These are phyloP conservation scores for Hipparchia semele DNA, from an alignment of 2,888 invertebrate species.

Conservation along the genomic window DNA sequence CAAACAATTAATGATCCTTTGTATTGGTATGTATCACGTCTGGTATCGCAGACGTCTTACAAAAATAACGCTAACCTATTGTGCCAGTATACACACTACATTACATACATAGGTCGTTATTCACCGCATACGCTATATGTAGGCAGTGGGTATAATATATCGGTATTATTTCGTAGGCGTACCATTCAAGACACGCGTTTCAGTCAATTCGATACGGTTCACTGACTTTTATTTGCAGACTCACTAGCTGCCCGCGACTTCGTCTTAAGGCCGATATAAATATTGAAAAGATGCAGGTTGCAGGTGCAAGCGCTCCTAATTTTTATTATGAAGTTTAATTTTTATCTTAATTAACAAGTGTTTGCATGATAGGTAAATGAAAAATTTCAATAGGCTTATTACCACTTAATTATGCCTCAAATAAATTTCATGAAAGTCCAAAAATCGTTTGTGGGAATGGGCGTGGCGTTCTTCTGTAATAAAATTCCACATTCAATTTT, in stretches of 20 bases:
- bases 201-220: constrained; percentile 27
- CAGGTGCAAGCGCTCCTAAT: no score
- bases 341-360: no score
- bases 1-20: constrained; percentile 20
- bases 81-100: constrained; percentile 34
- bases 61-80: constrained; percentile 77
- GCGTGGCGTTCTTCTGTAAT: no score
- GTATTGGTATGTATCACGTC: constrained; percentile 41
- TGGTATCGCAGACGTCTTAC: constrained; percentile 61
- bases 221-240: constrained; percentile 23
- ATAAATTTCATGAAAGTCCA: no score
- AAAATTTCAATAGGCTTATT: no score
- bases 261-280: not conserved
- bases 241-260: not conserved
- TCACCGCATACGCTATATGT: not conserved
- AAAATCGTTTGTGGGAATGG: no score
- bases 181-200: constrained; percentile 40
- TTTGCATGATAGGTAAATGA: no score
- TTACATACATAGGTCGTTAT: not conserved
- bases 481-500: no score
- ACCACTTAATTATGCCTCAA: no score
- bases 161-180: constrained; percentile 45
- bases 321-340: no score
- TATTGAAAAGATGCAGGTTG: not conserved
- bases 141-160: not conserved